Conservation (phyloP, 2,113 vertebrate genomes). For the Marmota monax region DNA sequence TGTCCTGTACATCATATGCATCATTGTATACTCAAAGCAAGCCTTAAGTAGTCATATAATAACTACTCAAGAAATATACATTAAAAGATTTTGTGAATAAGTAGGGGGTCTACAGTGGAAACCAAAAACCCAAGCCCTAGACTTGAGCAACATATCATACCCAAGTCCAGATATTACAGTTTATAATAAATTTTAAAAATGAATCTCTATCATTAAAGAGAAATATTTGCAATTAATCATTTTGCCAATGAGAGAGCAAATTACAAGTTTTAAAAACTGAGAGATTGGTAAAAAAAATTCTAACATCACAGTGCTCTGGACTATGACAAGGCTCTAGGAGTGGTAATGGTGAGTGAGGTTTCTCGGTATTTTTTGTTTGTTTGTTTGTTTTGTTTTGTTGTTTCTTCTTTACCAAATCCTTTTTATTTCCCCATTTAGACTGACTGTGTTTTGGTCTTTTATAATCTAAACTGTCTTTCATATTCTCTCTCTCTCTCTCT, state of each 20-base stretch:
- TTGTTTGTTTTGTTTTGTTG: neutral
- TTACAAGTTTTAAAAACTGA: neutral
- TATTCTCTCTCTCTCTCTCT: neutral
- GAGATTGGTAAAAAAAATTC: neutral
- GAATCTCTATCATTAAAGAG: neutral
- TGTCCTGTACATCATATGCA: neutral
- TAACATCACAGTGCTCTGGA: neutral
- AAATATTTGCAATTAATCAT: neutral
- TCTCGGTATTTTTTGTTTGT: too few relatives aligned
- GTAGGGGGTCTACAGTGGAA: neutral
- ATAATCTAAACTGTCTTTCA: neutral
- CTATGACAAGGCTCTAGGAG: neutral
- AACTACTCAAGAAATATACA: neutral
- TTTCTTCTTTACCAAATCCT: neutral
- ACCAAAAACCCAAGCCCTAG: neutral
- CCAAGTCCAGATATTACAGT: neutral
- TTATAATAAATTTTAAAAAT: neutral
- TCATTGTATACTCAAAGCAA: too few relatives aligned
- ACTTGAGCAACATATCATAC: too few relatives aligned
- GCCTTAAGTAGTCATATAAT: too few relatives aligned
- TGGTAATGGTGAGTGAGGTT: too few relatives aligned
- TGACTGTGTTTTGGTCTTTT: neutral
- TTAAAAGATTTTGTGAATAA: neutral
- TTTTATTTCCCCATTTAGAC: neutral
- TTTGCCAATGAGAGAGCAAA: neutral